phyloP scores from a whole-genome alignment of 2,888 invertebrate species.

The Phrixothrix hirtus region DNA sequence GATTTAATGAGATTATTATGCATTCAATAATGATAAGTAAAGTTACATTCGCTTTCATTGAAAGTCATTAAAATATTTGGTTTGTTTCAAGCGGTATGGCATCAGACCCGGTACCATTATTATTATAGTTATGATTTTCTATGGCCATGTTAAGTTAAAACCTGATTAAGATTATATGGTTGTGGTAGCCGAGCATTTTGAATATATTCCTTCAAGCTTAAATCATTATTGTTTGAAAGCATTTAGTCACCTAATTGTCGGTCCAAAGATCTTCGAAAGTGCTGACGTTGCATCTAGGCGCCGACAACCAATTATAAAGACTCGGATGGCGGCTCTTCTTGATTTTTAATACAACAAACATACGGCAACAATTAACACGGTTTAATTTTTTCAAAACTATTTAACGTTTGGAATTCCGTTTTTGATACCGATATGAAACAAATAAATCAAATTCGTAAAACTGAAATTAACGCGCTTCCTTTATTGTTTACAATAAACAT shows the following conservation, averaged over 20 bases:
- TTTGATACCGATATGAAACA: neutral
- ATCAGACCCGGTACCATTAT: neutral
- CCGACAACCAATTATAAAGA: constrained; percentile 53
- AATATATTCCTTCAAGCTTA: constrained; percentile 18
- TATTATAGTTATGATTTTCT: constrained; percentile 1
- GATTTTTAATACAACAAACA: constrained; percentile 21
- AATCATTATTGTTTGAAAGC: constrained; percentile 48
- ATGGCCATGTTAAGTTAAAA: constrained; percentile 9
- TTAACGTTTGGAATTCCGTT: neutral
- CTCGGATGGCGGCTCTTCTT: constrained; percentile 27
- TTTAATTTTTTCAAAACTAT: constrained; percentile 14
- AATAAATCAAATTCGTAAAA: too few relatives aligned
- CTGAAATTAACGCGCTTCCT: too few relatives aligned
- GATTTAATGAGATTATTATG: too few relatives aligned
- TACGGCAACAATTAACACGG: constrained; percentile 23
- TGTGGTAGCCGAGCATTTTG: constrained; percentile 9
- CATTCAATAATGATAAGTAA: too few relatives aligned
- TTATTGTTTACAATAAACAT: too few relatives aligned
- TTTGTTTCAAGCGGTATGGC: neutral
- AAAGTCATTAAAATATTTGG: neutral
- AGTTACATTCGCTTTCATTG: neutral
- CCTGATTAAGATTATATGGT: constrained; percentile 19
- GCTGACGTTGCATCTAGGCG: constrained; percentile 54
- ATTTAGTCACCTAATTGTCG: constrained; percentile 55
- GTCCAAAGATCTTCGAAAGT: constrained; percentile 47